phyloP scores from a whole-genome alignment of 2,888 invertebrate species.

The Drosophila robusta region DNA sequence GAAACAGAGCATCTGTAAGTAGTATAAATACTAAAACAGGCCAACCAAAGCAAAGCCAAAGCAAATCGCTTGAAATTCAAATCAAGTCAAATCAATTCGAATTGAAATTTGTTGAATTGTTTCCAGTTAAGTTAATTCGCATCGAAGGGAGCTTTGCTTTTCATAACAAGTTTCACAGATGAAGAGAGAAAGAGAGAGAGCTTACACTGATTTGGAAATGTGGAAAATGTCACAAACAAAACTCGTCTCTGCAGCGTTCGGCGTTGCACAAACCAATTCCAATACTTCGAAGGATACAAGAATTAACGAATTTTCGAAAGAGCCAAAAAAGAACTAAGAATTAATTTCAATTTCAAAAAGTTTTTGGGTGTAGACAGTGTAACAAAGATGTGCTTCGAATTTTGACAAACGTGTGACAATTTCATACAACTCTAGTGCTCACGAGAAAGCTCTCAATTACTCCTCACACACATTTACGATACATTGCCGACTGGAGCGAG shows the following conservation, averaged over 20 bases:
- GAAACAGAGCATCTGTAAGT: conserved; percentile 26
- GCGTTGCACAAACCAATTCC: conserved; percentile 13
- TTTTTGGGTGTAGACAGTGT: conserved; percentile 25
- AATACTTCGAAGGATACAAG: conserved; percentile 7
- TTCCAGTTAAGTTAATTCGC: background rate
- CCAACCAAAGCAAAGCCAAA: conserved; percentile 2
- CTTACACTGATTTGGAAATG: conserved; percentile 1
- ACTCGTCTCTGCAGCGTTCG: conserved; percentile 9
- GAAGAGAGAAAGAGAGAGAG: background rate
- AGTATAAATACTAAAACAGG: conserved; percentile 1
- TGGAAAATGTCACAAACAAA: conserved; percentile 15
- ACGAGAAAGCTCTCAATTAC: conserved; percentile 1
- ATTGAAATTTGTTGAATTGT: background rate
- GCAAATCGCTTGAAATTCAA: conserved; percentile 12
- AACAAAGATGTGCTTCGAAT: conserved; percentile 32
- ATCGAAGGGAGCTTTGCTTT: conserved; percentile 35
- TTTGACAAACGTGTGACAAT: conserved; percentile 43
- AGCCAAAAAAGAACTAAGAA: conserved; percentile 26
- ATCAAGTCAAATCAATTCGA: conserved; percentile 5
- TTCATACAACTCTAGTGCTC: conserved; percentile 30
- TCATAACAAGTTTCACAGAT: conserved; percentile 25
- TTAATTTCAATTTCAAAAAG: conserved; percentile 34
- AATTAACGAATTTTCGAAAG: conserved; percentile 18
- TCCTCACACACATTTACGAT: conserved; percentile 14
- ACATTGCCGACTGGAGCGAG: conserved; percentile 2